These are phyloP conservation scores for Centropus unirufus DNA, from an alignment of 2,113 vertebrate genomes.

Conservation along the genomic window DNA sequence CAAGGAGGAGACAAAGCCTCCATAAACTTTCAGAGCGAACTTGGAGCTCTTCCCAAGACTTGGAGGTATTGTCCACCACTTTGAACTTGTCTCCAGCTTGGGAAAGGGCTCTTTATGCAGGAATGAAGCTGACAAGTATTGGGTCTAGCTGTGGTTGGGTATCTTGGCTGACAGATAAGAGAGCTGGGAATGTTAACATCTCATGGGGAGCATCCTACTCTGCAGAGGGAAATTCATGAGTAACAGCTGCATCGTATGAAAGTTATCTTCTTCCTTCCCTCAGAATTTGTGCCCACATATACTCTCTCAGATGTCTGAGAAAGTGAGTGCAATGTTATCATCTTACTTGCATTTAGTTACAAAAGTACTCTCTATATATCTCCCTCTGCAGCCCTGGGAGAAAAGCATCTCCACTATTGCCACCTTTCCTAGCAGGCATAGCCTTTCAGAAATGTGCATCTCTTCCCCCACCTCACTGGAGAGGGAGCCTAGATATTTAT, in stretches of 20 bases:
- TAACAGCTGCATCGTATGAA: rapidly evolving
- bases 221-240: not conserved
- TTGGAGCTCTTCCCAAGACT: not conserved
- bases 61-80: rapidly evolving
- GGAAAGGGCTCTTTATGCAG: not conserved
- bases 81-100: not conserved
- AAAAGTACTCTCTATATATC: not conserved
- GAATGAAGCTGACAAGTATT: not conserved
- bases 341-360: not conserved
- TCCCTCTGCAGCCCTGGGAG: not conserved
- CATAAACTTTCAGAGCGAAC: not conserved
- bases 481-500: not conserved
- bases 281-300: too few relatives aligned
- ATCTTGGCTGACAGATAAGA: not conserved
- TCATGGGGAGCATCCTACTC: rapidly evolving
- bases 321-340: not conserved
- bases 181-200: not conserved
- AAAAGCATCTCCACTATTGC: not conserved
- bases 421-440: not conserved
- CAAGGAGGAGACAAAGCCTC: not conserved
- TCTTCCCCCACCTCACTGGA: not conserved
- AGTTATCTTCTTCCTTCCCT: not conserved
- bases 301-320: too few relatives aligned
- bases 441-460: not conserved
- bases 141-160: not conserved